Percentiles rank a stretch among this genome's conserved stretches.
phyloP scores from a whole-genome alignment of 2,797 vertebrate species.

The Pangasius krempfi region DNA sequence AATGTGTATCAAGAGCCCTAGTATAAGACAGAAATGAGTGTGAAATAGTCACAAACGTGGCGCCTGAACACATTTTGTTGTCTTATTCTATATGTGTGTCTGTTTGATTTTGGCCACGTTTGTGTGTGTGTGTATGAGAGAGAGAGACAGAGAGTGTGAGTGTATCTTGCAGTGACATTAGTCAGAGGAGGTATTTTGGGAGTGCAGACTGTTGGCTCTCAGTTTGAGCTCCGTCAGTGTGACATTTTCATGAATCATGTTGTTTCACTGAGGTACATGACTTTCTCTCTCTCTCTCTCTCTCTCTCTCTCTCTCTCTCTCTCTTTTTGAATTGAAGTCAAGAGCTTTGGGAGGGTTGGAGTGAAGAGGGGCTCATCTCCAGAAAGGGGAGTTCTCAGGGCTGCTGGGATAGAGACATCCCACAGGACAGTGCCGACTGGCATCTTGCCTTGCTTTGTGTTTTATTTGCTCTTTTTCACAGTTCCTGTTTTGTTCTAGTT shows the following conservation, averaged over 20 bases:
- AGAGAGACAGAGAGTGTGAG: constrained; percentile 21
- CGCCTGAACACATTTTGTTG: neutral
- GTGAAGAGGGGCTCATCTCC: neutral
- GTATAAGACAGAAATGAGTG: neutral
- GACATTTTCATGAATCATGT: constrained; percentile 77
- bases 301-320: constrained; percentile 38
- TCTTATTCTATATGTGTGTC: neutral
- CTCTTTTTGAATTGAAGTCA: constrained; percentile 22
- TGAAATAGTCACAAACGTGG: neutral
- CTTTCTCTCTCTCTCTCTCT: constrained; percentile 46
- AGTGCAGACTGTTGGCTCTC: constrained; percentile 67
- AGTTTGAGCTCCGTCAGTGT: constrained; percentile 68
- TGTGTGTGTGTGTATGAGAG: constrained; percentile 35
- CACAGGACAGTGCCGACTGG: neutral
- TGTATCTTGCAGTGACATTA: constrained; percentile 66
- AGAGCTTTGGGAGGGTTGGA: neutral
- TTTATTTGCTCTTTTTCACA: neutral
- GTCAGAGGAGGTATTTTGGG: constrained; percentile 71
- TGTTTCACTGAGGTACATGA: constrained; percentile 66
- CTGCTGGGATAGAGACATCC: neutral
- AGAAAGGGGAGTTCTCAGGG: neutral
- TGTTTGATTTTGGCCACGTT: constrained; percentile 14
- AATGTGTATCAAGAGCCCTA: neutral
- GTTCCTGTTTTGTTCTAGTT: too few species aligned
- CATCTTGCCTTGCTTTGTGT: constrained; percentile 7